These are phyloP conservation scores for Drosophila antonietae DNA, from an alignment of 2,888 invertebrate species.

Conservation along the genomic window DNA sequence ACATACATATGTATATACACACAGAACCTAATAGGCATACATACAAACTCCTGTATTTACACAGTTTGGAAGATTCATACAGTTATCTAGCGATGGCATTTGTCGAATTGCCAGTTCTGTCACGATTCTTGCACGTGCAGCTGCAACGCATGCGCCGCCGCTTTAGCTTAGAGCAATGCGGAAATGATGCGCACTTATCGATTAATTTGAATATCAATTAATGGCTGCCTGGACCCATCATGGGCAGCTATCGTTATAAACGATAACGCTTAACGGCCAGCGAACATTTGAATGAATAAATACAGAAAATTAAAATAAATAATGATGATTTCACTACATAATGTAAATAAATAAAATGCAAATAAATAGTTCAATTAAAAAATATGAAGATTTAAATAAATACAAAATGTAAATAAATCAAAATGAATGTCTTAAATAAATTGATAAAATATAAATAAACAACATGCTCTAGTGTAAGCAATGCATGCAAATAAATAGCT, in stretches of 20 bases:
- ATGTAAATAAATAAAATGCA: background rate
- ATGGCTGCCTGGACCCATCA: background rate
- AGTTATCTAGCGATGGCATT: conserved; percentile 25
- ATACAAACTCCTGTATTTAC: background rate
- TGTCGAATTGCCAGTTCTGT: conserved; percentile 62
- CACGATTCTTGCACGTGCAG: conserved; percentile 67
- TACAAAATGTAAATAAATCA: background rate
- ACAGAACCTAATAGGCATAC: no score
- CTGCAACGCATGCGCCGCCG: conserved; percentile 43
- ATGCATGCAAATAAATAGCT: background rate
- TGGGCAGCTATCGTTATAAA: conserved; percentile 1
- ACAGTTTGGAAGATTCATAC: conserved; percentile 1
- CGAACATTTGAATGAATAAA: background rate
- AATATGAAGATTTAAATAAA: background rate
- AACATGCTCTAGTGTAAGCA: background rate
- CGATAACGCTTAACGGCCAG: conserved; percentile 3
- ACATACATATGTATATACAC: background rate
- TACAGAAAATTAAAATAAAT: background rate
- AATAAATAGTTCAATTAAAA: background rate
- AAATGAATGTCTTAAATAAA: background rate
- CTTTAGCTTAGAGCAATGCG: conserved; percentile 34
- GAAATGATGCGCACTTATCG: conserved; percentile 33
- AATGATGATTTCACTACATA: background rate
- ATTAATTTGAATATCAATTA: conserved; percentile 6
- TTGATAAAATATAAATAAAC: background rate